Conservation (phyloP, 2,113 vertebrate species). For the Peucedramus taeniatus region DNA sequence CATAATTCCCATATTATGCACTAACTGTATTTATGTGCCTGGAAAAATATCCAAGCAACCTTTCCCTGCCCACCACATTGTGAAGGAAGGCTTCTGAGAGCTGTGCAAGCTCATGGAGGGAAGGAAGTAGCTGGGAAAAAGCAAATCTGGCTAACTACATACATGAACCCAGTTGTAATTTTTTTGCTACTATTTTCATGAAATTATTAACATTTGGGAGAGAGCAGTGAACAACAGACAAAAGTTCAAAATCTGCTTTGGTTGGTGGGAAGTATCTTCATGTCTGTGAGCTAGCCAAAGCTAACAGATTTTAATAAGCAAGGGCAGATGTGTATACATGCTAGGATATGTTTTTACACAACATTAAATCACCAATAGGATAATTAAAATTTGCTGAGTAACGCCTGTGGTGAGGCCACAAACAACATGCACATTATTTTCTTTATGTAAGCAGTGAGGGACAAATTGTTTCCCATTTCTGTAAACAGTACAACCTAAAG, state of each 20-base stretch:
- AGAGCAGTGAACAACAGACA: background rate
- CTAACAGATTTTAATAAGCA: background rate
- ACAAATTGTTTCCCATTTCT: background rate
- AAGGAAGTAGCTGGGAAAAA: background rate
- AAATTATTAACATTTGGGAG: background rate
- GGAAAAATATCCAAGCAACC: background rate
- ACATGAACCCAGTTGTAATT: fast-evolving
- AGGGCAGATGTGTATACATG: background rate
- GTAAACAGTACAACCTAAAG: background rate
- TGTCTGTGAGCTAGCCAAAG: background rate
- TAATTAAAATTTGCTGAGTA: background rate
- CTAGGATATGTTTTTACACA: background rate
- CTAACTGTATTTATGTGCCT: background rate
- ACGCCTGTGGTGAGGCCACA: background rate
- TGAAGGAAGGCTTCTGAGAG: background rate
- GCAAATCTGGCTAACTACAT: background rate
- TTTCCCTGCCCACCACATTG: background rate
- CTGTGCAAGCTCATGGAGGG: fast-evolving
- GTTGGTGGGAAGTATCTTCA: background rate
- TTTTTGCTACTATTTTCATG: background rate
- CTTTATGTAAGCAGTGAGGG: background rate
- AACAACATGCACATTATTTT: background rate
- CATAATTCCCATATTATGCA: background rate
- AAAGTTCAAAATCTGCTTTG: background rate
- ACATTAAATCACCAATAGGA: background rate